Percentiles rank a stretch among this genome's conserved stretches.
These are phyloP conservation scores for Notodonta ziczac DNA, from an alignment of 2,888 invertebrate genomes.

Conservation along the genomic window DNA sequence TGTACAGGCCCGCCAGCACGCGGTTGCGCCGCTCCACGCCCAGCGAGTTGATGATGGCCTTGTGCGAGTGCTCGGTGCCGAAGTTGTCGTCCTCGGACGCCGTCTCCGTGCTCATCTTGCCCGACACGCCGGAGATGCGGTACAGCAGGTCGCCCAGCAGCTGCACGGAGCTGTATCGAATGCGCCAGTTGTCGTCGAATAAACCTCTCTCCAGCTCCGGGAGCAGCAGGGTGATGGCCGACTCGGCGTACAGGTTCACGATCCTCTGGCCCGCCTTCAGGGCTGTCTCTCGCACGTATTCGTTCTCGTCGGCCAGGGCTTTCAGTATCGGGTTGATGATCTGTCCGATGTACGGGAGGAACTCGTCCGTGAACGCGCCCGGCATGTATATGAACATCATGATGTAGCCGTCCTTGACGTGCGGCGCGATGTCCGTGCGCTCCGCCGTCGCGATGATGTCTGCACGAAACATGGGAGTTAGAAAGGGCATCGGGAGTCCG, in stretches of 20 bases:
- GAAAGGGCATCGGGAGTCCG: no score
- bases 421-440: constrained; percentile 96
- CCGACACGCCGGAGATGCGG: constrained; percentile 98
- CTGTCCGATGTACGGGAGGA: constrained; percentile 97
- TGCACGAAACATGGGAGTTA: constrained; percentile 35
- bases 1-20: constrained; percentile 97
- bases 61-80: constrained; percentile 97
- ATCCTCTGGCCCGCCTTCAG: constrained; percentile 98
- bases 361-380: constrained; percentile 97
- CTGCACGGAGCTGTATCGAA: constrained; percentile 97
- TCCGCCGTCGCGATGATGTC: constrained; percentile 98
- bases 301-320: constrained; percentile 99
- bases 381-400: constrained; percentile 99
- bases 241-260: constrained; percentile 97
- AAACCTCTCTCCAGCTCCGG: constrained; percentile 97
- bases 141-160: constrained; percentile 97
- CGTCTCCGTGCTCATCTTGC: constrained; percentile 99
- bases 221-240: constrained; percentile 95
- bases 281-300: constrained; percentile 99
- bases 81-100: constrained; percentile 99
- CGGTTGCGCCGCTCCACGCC: constrained; percentile 96
- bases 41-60: constrained; percentile 94
- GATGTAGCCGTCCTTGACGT: constrained; percentile 99
- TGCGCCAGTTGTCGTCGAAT: constrained; percentile 99
- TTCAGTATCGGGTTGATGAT: constrained; percentile 98